Evolutionary conservation across 2,888 invertebrate genomes (phyloP), one percentile per base, ranked within the genome.

Genomic region (Mesorhabditis belari): DNA sequence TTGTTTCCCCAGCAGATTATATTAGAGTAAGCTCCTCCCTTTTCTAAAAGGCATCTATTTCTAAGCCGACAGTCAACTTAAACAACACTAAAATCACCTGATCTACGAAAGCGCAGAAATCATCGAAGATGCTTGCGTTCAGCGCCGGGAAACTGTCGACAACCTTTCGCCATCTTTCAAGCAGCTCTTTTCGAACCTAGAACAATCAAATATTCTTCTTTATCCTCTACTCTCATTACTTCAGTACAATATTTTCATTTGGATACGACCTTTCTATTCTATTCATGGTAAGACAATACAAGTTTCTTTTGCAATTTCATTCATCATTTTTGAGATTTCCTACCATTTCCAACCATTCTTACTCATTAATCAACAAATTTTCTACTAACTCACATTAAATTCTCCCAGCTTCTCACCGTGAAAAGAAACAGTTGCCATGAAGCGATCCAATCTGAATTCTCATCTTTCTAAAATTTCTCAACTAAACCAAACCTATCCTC

Each of bases 61-160:
- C n/a, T 27, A n/a, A 5, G 17, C 53, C n/a, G 76, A 68, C 44
- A 77, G 66, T 5, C 74, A 69, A 62, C 76, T n/a, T n/a, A n/a
- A n/a, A n/a, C n/a, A n/a, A n/a, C n/a, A n/a, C n/a, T n/a, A n/a
- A n/a, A n/a, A n/a, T 54, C 44, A 74, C 74, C 58, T 76, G 74
- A 50, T 77, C 77, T 6, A 77, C 68, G 57, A 77, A 77, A 25
- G 73, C 74, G 49, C 77, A 69, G 49, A 74, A 75, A 53, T 77
- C 77, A 51, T 74, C 72, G 60, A 75, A 77, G 3, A 77, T 71
- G 19, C 66, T 69, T 5, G 74, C 77, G n/a, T 71, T 68, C 23
- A 77, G 61, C 9, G 70, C 66, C 2, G 69, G 58, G 59, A 65
- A 76, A 27, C 66, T 57, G 59, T 77, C 76, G 3, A 71, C 74